Conservation (phyloP, 2,113 vertebrate species). For the Corydoras maculifer region DNA sequence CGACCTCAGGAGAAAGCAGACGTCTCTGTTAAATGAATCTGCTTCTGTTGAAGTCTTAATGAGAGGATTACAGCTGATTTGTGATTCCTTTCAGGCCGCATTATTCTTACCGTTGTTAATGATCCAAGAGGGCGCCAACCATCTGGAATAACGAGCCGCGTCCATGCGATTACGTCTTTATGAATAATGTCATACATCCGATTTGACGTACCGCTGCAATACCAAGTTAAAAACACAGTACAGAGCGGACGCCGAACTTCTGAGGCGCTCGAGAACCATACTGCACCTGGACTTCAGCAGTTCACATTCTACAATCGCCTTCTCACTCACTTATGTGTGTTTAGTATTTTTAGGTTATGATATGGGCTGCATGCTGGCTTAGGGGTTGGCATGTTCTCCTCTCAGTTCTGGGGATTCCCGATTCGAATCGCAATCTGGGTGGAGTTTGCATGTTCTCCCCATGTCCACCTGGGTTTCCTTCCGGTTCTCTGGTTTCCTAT, state of each 20-base stretch:
- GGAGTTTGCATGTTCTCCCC: too few species aligned
- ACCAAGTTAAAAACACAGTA: slow-evolving; percentile 1
- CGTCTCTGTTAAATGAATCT: neutral
- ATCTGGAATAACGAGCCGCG: neutral
- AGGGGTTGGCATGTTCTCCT: too few species aligned
- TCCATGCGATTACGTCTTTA: neutral
- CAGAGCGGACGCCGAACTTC: neutral
- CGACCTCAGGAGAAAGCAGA: slow-evolving; percentile 22
- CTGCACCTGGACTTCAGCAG: too few species aligned
- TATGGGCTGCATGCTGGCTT: too few species aligned
- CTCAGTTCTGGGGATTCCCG: too few species aligned
- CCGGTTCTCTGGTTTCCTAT: too few species aligned
- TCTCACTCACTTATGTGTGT: too few species aligned
- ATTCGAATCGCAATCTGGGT: too few species aligned
- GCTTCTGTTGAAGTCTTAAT: slow-evolving; percentile 9
- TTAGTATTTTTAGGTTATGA: too few species aligned
- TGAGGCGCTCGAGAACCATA: too few species aligned
- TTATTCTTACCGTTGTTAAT: slow-evolving; percentile 1
- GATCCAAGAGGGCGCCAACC: neutral
- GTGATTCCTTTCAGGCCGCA: neutral
- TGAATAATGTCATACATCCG: neutral
- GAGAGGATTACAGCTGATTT: slow-evolving; percentile 11
- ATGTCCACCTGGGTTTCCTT: too few species aligned
- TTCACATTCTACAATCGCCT: too few species aligned
- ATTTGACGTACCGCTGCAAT: neutral